These are phyloP conservation scores for Pilophorus perplexus DNA, from an alignment of 2,888 invertebrate species.

Conservation along the genomic window DNA sequence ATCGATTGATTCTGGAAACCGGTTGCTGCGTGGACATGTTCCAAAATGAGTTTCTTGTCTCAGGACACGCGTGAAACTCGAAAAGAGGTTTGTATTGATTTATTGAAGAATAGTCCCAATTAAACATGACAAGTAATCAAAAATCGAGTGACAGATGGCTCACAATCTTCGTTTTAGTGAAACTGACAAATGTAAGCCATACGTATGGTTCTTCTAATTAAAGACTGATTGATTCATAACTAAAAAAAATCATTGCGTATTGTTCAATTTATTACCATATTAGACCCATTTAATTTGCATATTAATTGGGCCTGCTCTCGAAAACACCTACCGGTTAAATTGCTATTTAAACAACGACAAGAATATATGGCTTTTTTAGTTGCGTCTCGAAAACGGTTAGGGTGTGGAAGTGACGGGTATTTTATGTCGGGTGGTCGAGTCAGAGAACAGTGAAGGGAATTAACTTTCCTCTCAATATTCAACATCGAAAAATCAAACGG, in stretches of 20 bases:
- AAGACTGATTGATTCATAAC: conserved; percentile 35
- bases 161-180: conserved; percentile 35
- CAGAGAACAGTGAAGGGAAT: conserved; percentile 27
- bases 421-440: conserved; percentile 24
- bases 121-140: conserved; percentile 37
- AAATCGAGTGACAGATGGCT: conserved; percentile 19
- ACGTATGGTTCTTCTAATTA: conserved; percentile 28
- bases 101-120: conserved; percentile 5
- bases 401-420: conserved; percentile 24
- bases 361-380: conserved; percentile 37
- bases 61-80: no score
- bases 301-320: conserved; percentile 34
- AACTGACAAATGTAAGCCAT: conserved; percentile 38
- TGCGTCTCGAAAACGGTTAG: background rate
- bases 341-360: conserved; percentile 39
- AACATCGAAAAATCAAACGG: conserved; percentile 17
- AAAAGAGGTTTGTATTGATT: conserved; percentile 18
- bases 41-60: no score
- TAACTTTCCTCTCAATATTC: conserved; percentile 28
- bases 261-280: conserved; percentile 39
- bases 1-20: no score
- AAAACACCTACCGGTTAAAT: conserved; percentile 28
- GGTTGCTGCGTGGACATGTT: no score
- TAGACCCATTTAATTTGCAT: conserved; percentile 39
- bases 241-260: conserved; percentile 33